phyloP scores from a whole-genome alignment of 1,140 invertebrate species.

The Eumaeus atala region DNA sequence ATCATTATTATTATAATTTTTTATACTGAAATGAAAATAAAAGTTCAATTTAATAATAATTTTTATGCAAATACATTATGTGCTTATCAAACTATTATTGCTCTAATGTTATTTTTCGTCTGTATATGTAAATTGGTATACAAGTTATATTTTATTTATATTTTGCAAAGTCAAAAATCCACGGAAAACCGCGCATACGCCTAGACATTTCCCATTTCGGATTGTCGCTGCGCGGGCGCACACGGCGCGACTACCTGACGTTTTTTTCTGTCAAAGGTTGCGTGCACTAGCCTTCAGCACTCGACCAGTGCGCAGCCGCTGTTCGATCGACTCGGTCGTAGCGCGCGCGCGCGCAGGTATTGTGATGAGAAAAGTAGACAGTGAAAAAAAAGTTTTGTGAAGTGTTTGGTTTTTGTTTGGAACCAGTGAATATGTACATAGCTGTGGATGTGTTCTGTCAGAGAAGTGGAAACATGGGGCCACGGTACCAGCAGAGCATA shows the following conservation, averaged over 20 bases:
- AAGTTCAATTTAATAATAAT: too few species aligned
- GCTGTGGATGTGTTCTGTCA: constrained; percentile 5
- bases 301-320: constrained; percentile 44
- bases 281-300: not conserved
- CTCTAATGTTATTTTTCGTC: too few species aligned
- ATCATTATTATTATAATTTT: too few species aligned
- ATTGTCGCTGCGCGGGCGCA: too few species aligned
- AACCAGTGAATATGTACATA: constrained; percentile 9
- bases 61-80: too few species aligned
- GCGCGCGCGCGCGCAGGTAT: constrained; percentile 13
- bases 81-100: too few species aligned
- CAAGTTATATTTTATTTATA: too few species aligned
- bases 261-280: constrained; percentile 29
- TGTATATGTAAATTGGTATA: too few species aligned
- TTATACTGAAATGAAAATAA: too few species aligned
- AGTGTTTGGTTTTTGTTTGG: not conserved
- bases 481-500: not conserved
- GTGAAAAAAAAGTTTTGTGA: not conserved
- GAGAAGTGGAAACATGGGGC: not conserved
- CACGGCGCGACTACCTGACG: constrained; percentile 38
- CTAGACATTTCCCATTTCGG: too few species aligned
- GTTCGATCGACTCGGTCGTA: constrained; percentile 42
- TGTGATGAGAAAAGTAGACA: not conserved
- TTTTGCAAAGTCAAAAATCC: too few species aligned
- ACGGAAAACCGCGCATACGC: too few species aligned